Base-by-base conservation (phyloP, 2,797 vertebrate genomes). In the Siniperca obscura region DNA sequence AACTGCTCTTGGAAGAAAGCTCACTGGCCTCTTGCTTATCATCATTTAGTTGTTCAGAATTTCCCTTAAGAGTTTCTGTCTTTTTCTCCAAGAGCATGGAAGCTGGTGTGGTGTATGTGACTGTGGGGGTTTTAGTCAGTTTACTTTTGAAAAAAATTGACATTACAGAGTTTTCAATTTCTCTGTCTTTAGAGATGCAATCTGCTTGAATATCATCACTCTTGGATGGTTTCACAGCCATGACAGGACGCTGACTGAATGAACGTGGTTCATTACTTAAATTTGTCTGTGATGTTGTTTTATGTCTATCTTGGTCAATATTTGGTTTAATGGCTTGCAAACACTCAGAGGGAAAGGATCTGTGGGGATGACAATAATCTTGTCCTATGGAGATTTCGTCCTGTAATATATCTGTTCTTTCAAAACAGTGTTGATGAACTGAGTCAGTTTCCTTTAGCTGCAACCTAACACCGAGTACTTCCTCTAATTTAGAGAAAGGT, bases 211-310 rank as follows among this genome's bases (percentile, higher is more conserved):
- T 74, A 65, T 91, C 87, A 46, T 91, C 88, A 78, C 48, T 93
- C 48, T 89, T 91, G 0, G 82, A 91, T 57, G 89, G 88, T 66
- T 88, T 93, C 5, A 88, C 90, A 80, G 87, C 90, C 84, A 91
- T 90, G 57, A 91, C 60, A 67, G 90, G 90, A 60, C 75, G 70
- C 62, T 76, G 80, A 82, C 53, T 87, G 38, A 16, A 22, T 76
- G 65, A 46, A 30, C 0, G 34, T 25, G 30, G n/a, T 48, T 90
- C 79, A 55, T 68, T 52, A 72, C 60, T 70, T 64, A 71, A 71
- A 75, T 34, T 70, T 3, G 83, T 66, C 13, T 83, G 84, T 30
- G 42, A 74, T 59, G 83, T 44, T 75, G 25, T 61, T 64, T 73
- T 79, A 22, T 27, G 48, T 13, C 25, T 48, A 7, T 83, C 75